Evolutionary conservation across 2,113 vertebrate species (phyloP).

Genomic region (Balaeniceps rex): DNA sequence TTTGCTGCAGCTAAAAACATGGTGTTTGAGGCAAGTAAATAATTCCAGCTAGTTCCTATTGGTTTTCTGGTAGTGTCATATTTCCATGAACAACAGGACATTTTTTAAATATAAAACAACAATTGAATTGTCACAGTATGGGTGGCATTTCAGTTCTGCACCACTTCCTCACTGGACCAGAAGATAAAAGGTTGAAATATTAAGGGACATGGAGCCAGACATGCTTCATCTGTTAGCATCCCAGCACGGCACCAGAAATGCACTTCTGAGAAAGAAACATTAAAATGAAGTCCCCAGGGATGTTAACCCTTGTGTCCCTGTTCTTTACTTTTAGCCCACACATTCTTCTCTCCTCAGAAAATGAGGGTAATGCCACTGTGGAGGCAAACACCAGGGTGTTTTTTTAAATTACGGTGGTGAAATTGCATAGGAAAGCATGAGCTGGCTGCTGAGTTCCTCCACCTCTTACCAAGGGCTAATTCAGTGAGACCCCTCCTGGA

Average conservation of each 20-base stretch:
- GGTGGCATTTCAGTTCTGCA: slow-evolving; percentile 6
- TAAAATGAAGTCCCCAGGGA: neutral
- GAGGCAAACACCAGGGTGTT: neutral
- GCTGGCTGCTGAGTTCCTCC: neutral
- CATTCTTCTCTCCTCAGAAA: neutral
- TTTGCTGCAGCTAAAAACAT: neutral
- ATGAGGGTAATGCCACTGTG: neutral
- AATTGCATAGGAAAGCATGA: neutral
- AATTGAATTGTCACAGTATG: slow-evolving; percentile 13
- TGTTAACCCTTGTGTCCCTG: neutral
- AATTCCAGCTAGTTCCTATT: neutral
- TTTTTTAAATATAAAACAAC: slow-evolving; percentile 38
- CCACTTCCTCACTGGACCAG: slow-evolving; percentile 7
- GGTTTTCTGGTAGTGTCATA: slow-evolving; percentile 9
- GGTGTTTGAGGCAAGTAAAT: slow-evolving; percentile 14
- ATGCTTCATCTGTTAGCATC: neutral
- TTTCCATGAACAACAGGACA: slow-evolving; percentile 19
- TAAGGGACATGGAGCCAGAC: neutral
- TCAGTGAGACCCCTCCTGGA: neutral
- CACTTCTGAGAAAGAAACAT: neutral
- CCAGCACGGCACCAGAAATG: neutral
- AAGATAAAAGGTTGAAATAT: slow-evolving; percentile 34
- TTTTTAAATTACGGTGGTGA: neutral
- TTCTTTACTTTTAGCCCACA: neutral
- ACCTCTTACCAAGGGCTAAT: neutral